Evolutionary conservation across 2,888 invertebrate genomes (phyloP), one percentile per base, ranked within the genome.

Genomic region (Tuta absoluta): DNA sequence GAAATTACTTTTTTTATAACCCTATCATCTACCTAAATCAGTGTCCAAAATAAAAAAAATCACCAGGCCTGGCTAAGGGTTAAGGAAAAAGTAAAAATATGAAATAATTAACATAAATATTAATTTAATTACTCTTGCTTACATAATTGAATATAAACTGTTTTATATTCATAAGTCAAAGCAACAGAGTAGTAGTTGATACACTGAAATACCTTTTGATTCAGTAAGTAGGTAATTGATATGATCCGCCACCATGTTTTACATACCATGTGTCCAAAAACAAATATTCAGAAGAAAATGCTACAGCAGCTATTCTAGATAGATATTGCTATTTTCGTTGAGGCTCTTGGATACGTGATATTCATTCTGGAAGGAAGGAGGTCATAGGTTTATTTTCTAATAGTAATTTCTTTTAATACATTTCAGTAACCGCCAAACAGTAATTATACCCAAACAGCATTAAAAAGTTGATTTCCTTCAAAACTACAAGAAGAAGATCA

Each of bases 231-330:
- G 33, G 33, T 10, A 60, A 45, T 45, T 60, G 41, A 60, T 60
- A 60, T 45, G n/a, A 45, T 60, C 60, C 60, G 24, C 60, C 60
- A 60, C 60, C 60, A 60, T 45, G 17, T 60, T 24, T 48, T 45
- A 60, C 41, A 60, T 56, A 56, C 56, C 56, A 56, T 56, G 56
- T 56, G 56, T 56, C 56, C 56, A 56, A 56, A 56, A 56, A 56
- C 17, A 24, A 56, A 33, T 33, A 56, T 56, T 33, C 17, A 33
- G 33, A 56, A 56, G 56, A 56, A 33, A 56, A 56, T 33, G 51
- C 17, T 56, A 56, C 24, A 17, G 56, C 56, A 17, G 56, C 56
- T 56, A 56, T 17, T 56, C 56, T 56, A 56, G 33, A 56, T 33
- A 56, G 24, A 56, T 28, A 56, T 56, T 56, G 56, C 33, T 56